These are phyloP conservation scores for Atractosteus spatula DNA, from an alignment of 2,113 vertebrate species.

Conservation along the genomic window DNA sequence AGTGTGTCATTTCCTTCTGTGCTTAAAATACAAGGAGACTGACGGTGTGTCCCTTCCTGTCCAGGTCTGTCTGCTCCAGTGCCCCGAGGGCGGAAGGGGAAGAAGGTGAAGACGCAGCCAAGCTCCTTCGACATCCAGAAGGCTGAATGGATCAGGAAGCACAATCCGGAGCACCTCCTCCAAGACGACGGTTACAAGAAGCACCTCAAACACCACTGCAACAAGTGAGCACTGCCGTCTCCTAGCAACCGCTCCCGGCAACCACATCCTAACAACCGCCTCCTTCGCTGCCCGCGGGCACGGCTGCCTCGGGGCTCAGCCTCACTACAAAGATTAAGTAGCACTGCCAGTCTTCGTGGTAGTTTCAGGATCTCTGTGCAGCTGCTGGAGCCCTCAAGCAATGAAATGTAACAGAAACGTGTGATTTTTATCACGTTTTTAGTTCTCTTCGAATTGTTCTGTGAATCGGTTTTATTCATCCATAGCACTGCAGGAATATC, in stretches of 20 bases:
- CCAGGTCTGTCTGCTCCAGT: conserved; percentile 93
- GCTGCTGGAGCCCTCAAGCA: too few species aligned
- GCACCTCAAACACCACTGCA: conserved; percentile 97
- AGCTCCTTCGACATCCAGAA: conserved; percentile 98
- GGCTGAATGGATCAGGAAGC: conserved; percentile 96
- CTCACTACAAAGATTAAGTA: background rate
- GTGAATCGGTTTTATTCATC: too few species aligned
- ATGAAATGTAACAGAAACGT: too few species aligned
- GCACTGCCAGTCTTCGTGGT: too few species aligned
- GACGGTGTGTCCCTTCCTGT: background rate
- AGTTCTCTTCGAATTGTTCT: too few species aligned
- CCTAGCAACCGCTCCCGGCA: background rate
- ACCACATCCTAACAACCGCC: background rate
- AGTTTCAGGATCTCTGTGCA: too few species aligned
- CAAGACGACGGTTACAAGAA: conserved; percentile 98
- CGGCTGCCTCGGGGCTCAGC: background rate
- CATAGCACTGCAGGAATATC: background rate
- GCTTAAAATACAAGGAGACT: too few species aligned
- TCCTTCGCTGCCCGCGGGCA: background rate
- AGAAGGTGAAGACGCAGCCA: conserved; percentile 93
- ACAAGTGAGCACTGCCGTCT: conserved; percentile 79
- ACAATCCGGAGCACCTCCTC: conserved; percentile 94
- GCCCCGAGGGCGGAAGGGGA: conserved; percentile 92
- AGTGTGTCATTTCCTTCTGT: too few species aligned
- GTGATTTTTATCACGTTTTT: too few species aligned